Evolutionary conservation across 2,888 invertebrate species (phyloP), one percentile per base, ranked within the genome.

Genomic region (Thymelicus lineola): DNA sequence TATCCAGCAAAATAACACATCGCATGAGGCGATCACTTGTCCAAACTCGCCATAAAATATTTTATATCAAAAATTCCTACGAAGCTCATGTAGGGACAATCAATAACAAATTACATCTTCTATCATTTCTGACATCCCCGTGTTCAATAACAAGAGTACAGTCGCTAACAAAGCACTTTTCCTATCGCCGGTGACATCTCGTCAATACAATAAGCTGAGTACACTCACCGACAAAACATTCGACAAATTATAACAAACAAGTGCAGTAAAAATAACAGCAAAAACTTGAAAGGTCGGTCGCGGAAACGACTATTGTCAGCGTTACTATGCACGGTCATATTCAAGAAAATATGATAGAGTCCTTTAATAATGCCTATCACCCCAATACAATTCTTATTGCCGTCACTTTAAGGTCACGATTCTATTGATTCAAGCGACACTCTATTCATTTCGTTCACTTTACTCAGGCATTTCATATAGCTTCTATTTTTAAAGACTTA

Each of bases 311-410:
- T 76, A 85, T 81, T 80, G 80, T 84, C 80, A 82, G 73, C 73
- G 71, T 76, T 66, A 74, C 75, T 73, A 64, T 66, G 71, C 70
- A 73, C 73, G 77, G 81, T 85, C 82, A 81, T 84, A 84, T 85
- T 82, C 84, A 82, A 82, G 83, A 81, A 86, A 84, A 87, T 86
- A 86, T 84, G 84, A 82, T 57, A 55, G 48, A 62, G 59, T 35
- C 50, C 59, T 38, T 42, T 62, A 14, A 50, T 62, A n/a, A 10
- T 4, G 6, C 1, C 6, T 7, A 15, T 2, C 50, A 36, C 15
- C 36, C 6, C 1, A 48, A 48, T 48, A 35, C 14, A 2, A 1
- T 15, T 7, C 50, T 62, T 62, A 36, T 50, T 10, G 1, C 15
- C 9, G 0, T 42, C 7, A 1, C 9, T 14, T 14, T 53, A 64